Percentiles rank a stretch among this genome's conserved stretches.
phyloP scores from a whole-genome alignment of 2,888 invertebrate genomes.

The Campoletis raptor region DNA sequence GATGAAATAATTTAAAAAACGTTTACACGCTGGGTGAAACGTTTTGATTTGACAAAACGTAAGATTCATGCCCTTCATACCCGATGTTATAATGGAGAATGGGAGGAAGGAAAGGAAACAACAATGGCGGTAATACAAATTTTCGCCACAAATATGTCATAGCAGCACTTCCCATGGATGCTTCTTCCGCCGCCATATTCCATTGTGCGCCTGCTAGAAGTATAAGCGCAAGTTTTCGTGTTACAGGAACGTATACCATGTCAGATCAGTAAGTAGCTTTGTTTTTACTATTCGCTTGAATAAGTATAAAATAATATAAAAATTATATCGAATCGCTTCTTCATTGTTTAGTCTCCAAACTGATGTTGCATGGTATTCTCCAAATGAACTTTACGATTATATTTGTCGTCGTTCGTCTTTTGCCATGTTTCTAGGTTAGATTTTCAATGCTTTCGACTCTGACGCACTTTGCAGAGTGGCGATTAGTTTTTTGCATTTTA shows the following conservation, averaged over 20 bases:
- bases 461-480: slow-evolving; percentile 74
- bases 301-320: slow-evolving; percentile 20
- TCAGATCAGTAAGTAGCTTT: slow-evolving; percentile 81
- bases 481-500: slow-evolving; percentile 1
- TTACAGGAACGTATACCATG: slow-evolving; percentile 74
- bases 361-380: not conserved
- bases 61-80: slow-evolving; percentile 57
- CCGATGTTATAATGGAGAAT: not conserved
- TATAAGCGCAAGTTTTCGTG: slow-evolving; percentile 44
- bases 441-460: slow-evolving; percentile 71
- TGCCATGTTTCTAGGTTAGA: slow-evolving; percentile 74
- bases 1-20: slow-evolving; percentile 25
- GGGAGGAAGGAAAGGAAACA: not conserved
- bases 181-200: slow-evolving; percentile 40
- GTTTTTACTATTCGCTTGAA: slow-evolving; percentile 19
- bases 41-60: slow-evolving; percentile 15
- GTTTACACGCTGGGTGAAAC: slow-evolving; percentile 12
- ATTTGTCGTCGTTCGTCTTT: slow-evolving; percentile 22
- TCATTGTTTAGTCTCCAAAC: not conserved
- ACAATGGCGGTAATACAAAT: not conserved
- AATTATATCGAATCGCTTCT: not conserved
- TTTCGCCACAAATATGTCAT: slow-evolving; percentile 14
- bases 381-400: not conserved
- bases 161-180: slow-evolving; percentile 26
- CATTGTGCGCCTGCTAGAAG: slow-evolving; percentile 2